Evolutionary conservation across 2,888 invertebrate genomes (phyloP).

Genomic region (Ornithoptera alexandrae): DNA sequence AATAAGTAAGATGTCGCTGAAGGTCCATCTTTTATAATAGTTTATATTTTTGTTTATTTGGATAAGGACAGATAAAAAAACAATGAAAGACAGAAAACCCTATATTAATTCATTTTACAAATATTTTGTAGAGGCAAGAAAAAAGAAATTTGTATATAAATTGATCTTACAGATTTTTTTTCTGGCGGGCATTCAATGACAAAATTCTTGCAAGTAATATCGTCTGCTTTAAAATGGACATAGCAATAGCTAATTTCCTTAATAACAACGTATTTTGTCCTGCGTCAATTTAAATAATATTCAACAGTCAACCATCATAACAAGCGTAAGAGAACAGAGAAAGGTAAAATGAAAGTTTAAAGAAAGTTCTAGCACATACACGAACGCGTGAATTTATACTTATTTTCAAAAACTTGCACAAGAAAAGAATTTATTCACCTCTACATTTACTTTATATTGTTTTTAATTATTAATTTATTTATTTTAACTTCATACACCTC

Average conservation of each 20-base stretch:
- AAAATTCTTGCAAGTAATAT: too few relatives aligned
- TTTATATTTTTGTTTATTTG: background rate
- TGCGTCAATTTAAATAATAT: background rate
- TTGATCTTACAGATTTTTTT: too few relatives aligned
- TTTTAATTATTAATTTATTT: background rate
- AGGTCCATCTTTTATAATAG: too few relatives aligned
- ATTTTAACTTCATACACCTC: too few relatives aligned
- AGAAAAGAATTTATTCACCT: background rate
- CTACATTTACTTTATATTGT: background rate
- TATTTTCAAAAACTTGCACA: background rate
- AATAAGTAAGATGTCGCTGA: conserved; percentile 5
- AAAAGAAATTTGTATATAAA: too few relatives aligned
- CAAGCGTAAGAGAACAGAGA: background rate
- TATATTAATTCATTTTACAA: too few relatives aligned
- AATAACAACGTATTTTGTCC: too few relatives aligned
- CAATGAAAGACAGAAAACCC: background rate
- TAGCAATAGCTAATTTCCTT: background rate
- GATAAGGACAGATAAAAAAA: background rate
- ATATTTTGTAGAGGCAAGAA: too few relatives aligned
- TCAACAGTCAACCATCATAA: background rate
- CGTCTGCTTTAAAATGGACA: background rate
- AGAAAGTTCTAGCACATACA: background rate
- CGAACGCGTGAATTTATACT: background rate
- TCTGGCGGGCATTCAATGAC: too few relatives aligned
- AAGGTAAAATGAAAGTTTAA: background rate